Evolutionary conservation across 2,113 vertebrate genomes (phyloP).

Genomic region (Neolamprologus tretocephalus): DNA sequence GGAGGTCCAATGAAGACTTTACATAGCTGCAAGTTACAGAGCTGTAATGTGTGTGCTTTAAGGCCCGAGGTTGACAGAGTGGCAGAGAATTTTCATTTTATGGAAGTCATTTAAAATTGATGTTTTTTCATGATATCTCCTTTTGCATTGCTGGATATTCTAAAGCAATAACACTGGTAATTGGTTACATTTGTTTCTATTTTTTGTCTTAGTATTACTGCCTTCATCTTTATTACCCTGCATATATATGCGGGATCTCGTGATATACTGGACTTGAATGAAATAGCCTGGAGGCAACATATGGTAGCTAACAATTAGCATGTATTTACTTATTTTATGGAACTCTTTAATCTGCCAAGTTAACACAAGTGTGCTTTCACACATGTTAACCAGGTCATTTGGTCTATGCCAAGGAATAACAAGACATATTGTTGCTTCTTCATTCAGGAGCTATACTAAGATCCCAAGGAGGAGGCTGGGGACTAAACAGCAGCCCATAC

Average conservation of each 20-base stretch:
- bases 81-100: not conserved
- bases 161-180: not conserved
- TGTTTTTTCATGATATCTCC: not conserved
- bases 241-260: not conserved
- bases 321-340: not conserved
- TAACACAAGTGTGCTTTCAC: not conserved
- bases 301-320: not conserved
- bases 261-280: not conserved
- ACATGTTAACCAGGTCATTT: not conserved
- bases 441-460: not conserved
- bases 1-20: not conserved
- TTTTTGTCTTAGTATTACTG: not conserved
- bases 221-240: not conserved
- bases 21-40: not conserved
- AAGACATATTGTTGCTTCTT: not conserved
- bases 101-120: not conserved
- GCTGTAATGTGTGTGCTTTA: not conserved
- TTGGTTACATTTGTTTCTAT: not conserved
- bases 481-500: not conserved
- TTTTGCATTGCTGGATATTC: not conserved
- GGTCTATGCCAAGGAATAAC: not conserved
- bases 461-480: not conserved
- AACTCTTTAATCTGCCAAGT: not conserved
- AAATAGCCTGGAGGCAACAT: not conserved
- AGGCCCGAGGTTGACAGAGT: not conserved